Evolutionary conservation across 2,797 vertebrate genomes (phyloP), one percentile per base, ranked within the genome.

Genomic region (Psittacula echo): DNA sequence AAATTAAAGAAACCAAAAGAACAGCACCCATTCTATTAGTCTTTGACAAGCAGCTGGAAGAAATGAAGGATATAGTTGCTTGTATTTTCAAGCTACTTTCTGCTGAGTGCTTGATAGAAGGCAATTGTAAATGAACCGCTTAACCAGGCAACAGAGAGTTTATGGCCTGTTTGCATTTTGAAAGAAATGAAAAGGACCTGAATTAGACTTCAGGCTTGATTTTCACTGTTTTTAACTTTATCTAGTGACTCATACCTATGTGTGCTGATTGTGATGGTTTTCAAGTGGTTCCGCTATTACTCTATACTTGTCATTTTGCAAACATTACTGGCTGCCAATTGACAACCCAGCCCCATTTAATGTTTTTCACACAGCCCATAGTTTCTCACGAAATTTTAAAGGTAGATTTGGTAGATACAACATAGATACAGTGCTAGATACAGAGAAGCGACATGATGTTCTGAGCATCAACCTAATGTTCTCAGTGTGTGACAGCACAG

Each of bases 1-100:
- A 85, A 93, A 87, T 53, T 58, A 61, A 48, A 85, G 58, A 86
- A 84, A 60, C 21, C 42, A 77, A 86, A 88, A 83, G 44, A 94
- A 89, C 44, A 94, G 78, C 58, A 61, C 39, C 37, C 39, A 42
- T 68, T 79, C 50, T 73, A 30, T 47, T 65, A 60, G 58, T 73
- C 50, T 65, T 79, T 85, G 68, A 89, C 62, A 87, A 87, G 51
- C 9, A 88, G 27, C 37, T 68, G 84, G 51, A 51, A 80, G 39
- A 80, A 94, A 78, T n/a, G 15, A 85, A 27, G 22, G 45, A 42
- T 67, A 41, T 72, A 81, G 91, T 72, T 85, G 65, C 32, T 26
- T 37, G 42, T 22, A 23, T 50, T 67, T 74, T 76, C 11, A 27
- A 88, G 34, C 32, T 87, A 67, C 44, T 89, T 80, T 87, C 47